Conservation (phyloP, 2,797 vertebrate species). For the Enoplosus armatus region DNA sequence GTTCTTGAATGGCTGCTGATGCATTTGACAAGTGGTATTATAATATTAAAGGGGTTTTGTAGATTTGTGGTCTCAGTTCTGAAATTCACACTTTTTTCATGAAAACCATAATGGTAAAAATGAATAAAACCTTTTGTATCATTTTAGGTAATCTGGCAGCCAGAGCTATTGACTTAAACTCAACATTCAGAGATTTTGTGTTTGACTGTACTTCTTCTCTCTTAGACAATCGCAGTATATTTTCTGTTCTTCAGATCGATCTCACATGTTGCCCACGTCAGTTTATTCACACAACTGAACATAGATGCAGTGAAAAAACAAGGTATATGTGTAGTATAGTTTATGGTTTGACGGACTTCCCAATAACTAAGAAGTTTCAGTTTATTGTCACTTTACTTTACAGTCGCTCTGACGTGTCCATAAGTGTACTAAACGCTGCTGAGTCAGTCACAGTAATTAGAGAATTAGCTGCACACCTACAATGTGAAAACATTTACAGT, state of each 20-base stretch:
- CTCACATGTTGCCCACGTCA: not conserved
- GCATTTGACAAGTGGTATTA: not conserved
- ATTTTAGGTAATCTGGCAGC: not conserved
- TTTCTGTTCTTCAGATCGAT: not conserved
- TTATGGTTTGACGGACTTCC: not conserved
- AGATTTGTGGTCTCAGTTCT: not conserved
- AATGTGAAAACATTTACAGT: conserved; percentile 8
- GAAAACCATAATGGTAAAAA: not conserved
- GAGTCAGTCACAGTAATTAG: not conserved
- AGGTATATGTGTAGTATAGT: not conserved
- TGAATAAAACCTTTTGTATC: not conserved
- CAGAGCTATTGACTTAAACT: not conserved
- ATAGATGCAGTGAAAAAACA: not conserved
- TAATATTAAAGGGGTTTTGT: not conserved
- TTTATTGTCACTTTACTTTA: not conserved
- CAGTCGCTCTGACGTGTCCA: not conserved
- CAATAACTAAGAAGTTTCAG: not conserved
- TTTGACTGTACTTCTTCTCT: not conserved
- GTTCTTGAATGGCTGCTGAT: not conserved
- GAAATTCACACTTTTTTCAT: not conserved
- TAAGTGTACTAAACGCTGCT: not conserved
- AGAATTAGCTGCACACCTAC: not conserved
- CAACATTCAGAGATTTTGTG: not conserved
- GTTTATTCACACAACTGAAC: not conserved
- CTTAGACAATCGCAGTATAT: not conserved